A percentile compares a stretch with the other conserved stretches of the same genome.
Conservation (phyloP, 2,797 vertebrate species). For the Enteromius radiatus region DNA sequence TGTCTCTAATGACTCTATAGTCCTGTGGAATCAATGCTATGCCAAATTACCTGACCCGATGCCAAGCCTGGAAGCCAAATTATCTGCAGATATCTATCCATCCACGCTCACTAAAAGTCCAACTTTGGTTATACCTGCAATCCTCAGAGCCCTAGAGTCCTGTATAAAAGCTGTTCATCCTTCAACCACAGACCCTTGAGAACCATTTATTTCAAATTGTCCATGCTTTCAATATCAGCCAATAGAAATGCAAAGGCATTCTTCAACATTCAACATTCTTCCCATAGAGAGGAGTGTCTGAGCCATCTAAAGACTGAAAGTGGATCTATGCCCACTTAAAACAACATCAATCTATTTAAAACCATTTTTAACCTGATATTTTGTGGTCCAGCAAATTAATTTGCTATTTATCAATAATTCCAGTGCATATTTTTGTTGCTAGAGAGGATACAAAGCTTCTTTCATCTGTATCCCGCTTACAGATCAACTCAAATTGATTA, state of each 20-base stretch:
- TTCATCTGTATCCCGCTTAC: neutral
- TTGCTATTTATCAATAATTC: neutral
- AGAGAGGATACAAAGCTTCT: neutral
- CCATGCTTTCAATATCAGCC: neutral
- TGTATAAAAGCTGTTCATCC: neutral
- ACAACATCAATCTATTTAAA: neutral
- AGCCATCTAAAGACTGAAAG: neutral
- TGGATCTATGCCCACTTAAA: neutral
- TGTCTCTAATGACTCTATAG: neutral
- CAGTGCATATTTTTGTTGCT: neutral
- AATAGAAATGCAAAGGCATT: neutral
- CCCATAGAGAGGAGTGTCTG: neutral
- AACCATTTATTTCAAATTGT: neutral
- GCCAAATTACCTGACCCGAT: constrained; percentile 4
- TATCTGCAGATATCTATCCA: constrained; percentile 5
- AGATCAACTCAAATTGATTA: neutral
- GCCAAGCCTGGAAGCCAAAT: constrained; percentile 8
- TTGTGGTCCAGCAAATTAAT: neutral
- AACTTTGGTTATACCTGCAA: constrained; percentile 9
- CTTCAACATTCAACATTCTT: neutral
- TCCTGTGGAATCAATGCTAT: neutral
- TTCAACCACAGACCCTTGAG: neutral
- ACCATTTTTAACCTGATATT: neutral
- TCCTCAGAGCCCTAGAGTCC: neutral
- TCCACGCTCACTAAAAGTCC: neutral